Conservation (phyloP, 35 echinoderm and acorn worm genomes). For the Apostichopus californicus region DNA sequence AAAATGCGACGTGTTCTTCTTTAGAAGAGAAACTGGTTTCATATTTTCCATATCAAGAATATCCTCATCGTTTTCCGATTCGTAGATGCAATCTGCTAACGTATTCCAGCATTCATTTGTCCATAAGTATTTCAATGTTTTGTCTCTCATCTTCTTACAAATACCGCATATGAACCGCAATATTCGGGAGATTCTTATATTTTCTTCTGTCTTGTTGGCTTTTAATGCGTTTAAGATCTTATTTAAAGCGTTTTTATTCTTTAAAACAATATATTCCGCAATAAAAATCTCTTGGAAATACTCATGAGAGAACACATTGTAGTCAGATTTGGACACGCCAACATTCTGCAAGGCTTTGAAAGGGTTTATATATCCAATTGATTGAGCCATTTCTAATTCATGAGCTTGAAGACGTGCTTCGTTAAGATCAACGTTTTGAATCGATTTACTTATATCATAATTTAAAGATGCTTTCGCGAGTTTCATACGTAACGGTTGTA, state of each 20-base stretch:
- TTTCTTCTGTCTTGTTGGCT: background rate
- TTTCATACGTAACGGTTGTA: too few species aligned
- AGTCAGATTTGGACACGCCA: too few species aligned
- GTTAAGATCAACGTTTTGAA: too few species aligned
- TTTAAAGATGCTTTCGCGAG: too few species aligned
- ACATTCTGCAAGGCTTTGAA: background rate
- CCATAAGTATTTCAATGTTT: background rate
- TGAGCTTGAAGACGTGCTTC: too few species aligned
- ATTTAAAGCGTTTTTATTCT: too few species aligned
- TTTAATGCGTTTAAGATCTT: too few species aligned
- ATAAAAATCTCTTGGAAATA: background rate
- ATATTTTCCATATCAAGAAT: background rate
- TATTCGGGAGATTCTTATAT: background rate
- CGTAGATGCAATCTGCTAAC: background rate
- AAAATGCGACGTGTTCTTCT: too few species aligned
- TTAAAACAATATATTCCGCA: background rate
- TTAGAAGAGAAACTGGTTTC: too few species aligned
- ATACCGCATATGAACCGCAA: background rate
- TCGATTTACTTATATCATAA: too few species aligned
- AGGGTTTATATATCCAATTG: background rate
- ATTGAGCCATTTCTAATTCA: background rate
- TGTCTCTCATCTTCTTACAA: background rate
- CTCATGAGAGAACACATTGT: background rate
- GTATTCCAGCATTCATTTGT: background rate
- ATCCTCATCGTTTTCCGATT: background rate